Base-by-base conservation (phyloP, 1,140 invertebrate species). In the Heterodera carotae region DNA sequence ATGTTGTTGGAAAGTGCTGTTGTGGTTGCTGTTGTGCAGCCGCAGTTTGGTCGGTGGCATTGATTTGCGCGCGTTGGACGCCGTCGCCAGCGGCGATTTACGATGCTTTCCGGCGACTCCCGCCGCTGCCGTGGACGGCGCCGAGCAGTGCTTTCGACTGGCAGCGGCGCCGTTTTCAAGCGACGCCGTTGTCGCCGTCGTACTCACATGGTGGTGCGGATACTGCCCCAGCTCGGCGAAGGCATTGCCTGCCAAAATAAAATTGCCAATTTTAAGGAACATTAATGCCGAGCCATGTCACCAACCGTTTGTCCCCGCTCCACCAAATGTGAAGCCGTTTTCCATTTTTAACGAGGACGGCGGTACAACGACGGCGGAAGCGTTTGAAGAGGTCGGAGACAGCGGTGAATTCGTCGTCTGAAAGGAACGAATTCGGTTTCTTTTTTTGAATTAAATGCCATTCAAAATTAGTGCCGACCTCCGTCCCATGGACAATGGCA, bases 101-200 rank as follows among this genome's bases (percentile, higher is more conserved):
- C 94, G 94, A 89, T 93, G 99, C 71, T 92, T 98, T 76, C n/a
- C n/a, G n/a, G 97, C 97, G 0, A 93, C 96, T 80, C 91, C 92
- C 77, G 39, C 39, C 1, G 39, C 39, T 43, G 39, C 39, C 39
- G 39, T 43, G 39, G 48, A 15, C 48, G 12, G 48, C 4, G 48
- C 15, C 12, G 48, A 56, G 22, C 48, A 18, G 48, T 56, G 48
- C 48, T 56, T 56, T 22, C 48, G 48, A 5, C 15, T 12, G 7
- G 7, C 48, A 15, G 12, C 48, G 18, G 12, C 22, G 48, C 48
- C 48, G 48, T 56, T 56, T 56, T 56, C n/a, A n/a, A n/a, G n/a
- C n/a, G n/a, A 4, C 48, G 31, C 76, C 31, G 10, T 12, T 43
- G 39, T 43, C 39, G 39, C 39, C 6, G 39, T 12, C 0, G 39